Base-by-base conservation (phyloP, 2,113 vertebrate genomes). In the Phyllostomus hastatus region DNA sequence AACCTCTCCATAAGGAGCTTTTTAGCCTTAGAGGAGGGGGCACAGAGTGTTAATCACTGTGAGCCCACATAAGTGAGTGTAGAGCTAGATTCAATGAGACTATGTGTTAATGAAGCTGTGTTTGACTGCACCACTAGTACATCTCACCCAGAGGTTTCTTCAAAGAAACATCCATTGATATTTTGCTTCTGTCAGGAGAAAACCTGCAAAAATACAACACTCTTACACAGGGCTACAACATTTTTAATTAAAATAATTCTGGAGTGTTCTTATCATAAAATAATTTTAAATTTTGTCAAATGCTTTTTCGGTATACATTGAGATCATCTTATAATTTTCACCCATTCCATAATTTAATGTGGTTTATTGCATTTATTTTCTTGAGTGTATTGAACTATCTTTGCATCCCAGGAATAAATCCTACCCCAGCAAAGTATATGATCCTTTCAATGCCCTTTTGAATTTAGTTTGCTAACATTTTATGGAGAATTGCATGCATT, bases 341-440 rank as follows among this genome's bases (percentile, higher is more conserved):
- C 35, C 70, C 20, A 80, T 22, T 41, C n/a, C 82, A 20, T 59
- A 82, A 57, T 91, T 59, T 70, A 46, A 91, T 72, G 26, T 88
- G 33, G 19, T 61, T 16, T 33, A 33, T 61, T 26, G 70, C 9
- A 80, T n/a, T 70, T 69, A 50, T n/a, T 61, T 28, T 72, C 50
- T 72, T 81, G 24, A 20, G 10, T 59, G 50, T n/a, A 12, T 64
- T 88, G n/a, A 81, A 81, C 1, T 10, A 20, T 81, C 41, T 52
- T 81, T 72, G n/a, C 20, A 91, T 46, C n/a, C 75, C 43, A 93
- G n/a, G 2, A 73, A 28, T 81, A 81, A 81, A 81, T 72, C 26
- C 31, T 10, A 76, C n/a, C 66, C 50, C 19, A 52, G 26, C 70
- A 52, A 33, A n/a, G 6, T 66, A 4, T 52, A 15, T 19, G 1